Conservation (phyloP, 2,113 vertebrate genomes). For the Spea bombifrons region DNA sequence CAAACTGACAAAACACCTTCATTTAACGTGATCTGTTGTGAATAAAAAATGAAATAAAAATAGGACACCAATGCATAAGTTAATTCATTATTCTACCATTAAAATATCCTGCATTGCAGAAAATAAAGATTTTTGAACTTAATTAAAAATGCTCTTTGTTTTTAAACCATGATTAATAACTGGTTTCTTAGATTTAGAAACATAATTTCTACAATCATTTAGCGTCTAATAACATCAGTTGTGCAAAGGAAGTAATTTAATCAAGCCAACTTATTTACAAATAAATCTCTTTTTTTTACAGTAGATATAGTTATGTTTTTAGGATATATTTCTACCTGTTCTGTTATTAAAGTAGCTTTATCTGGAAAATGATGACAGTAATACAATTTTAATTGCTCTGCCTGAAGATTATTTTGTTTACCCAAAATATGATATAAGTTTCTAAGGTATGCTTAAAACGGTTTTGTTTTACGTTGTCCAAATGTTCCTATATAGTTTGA, state of each 20-base stretch:
- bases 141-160: background rate
- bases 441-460: too few species aligned
- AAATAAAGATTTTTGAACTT: background rate
- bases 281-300: background rate
- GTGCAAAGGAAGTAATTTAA: background rate
- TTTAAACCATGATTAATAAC: background rate
- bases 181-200: background rate
- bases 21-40: constrained; percentile 49
- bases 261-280: background rate
- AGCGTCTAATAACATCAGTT: background rate
- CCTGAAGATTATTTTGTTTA: too few species aligned
- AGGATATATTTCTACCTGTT: too few species aligned
- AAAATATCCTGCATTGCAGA: background rate
- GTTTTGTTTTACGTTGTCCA: too few species aligned
- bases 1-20: constrained; percentile 51
- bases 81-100: background rate
- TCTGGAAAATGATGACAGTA: too few species aligned
- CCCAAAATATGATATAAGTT: too few species aligned
- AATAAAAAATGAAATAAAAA: background rate
- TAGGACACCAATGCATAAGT: background rate
- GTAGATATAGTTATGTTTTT: too few species aligned
- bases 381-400: too few species aligned
- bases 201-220: background rate
- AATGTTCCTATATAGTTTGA: too few species aligned
- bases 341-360: too few species aligned